Percentiles rank a stretch among this genome's conserved stretches.
Conservation (phyloP, 2,888 invertebrate species). For the Eilema sororculum region DNA sequence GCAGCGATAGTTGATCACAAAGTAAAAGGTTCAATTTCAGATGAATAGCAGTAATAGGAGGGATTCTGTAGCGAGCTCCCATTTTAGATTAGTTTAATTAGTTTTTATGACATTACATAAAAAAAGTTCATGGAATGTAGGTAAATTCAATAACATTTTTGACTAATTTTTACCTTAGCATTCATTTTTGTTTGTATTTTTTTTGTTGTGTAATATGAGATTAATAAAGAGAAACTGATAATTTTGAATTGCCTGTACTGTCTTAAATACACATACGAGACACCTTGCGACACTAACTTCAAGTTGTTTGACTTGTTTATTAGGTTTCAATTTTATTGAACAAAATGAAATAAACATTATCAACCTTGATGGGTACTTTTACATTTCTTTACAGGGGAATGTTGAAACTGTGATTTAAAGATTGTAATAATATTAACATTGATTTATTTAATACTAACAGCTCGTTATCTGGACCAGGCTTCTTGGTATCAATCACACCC, state of each 20-base stretch:
- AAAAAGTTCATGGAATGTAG: too few relatives aligned
- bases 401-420: not conserved
- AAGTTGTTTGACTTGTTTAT: not conserved
- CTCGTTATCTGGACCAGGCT: too few relatives aligned
- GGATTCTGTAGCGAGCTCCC: not conserved
- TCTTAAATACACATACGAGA: conserved; percentile 10
- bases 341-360: not conserved
- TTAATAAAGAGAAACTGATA: conserved; percentile 1
- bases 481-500: too few relatives aligned
- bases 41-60: too few relatives aligned
- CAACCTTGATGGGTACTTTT: conserved; percentile 14
- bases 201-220: not conserved
- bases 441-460: not conserved
- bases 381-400: not conserved
- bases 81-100: not conserved
- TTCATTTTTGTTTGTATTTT: conserved; percentile 12
- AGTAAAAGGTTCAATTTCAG: not conserved
- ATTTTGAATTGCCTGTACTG: not conserved
- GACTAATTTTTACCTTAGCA: not conserved
- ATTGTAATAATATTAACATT: not conserved
- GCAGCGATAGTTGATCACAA: not conserved
- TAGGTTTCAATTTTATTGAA: not conserved
- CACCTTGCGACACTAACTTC: not conserved
- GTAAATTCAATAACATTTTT: too few relatives aligned
- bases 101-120: not conserved